Conservation (phyloP, 2,888 invertebrate genomes). For the Phanerotoma sp. region DNA sequence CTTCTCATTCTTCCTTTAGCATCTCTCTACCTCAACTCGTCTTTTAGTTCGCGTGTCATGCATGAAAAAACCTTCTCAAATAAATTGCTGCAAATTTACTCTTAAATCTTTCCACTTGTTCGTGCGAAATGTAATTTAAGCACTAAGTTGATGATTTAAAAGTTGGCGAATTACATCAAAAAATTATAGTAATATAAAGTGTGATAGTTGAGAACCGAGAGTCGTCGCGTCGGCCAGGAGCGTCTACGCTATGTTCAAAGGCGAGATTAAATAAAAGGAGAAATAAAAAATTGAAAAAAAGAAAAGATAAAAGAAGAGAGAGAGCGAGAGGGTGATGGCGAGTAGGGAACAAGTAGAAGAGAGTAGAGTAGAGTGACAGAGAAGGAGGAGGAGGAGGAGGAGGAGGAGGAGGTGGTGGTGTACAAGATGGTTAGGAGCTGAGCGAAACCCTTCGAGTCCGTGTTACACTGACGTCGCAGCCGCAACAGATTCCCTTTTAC, state of each 20-base stretch:
- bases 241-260: constrained; percentile 10
- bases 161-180: too few species aligned
- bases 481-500: constrained; percentile 46
- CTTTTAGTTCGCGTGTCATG: too few species aligned
- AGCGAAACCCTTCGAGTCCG: constrained; percentile 29
- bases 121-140: too few species aligned
- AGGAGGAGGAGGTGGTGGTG: constrained; percentile 9
- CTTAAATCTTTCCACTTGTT: too few species aligned
- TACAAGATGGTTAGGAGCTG: constrained; percentile 10
- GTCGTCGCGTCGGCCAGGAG: not conserved
- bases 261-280: constrained; percentile 6
- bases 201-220: constrained; percentile 5
- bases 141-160: too few species aligned
- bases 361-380: constrained; percentile 10
- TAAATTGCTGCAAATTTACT: too few species aligned
- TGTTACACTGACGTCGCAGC: constrained; percentile 36
- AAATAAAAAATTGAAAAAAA: not conserved
- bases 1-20: constrained; percentile 49
- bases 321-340: constrained; percentile 14
- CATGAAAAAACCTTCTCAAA: too few species aligned
- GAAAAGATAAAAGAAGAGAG: constrained; percentile 5
- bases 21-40: not conserved
- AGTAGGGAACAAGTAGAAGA: constrained; percentile 4
- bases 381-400: constrained; percentile 14
- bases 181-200: too few species aligned